Evolutionary conservation across 2,888 invertebrate species (phyloP).

Genomic region (Phalera bucephala): DNA sequence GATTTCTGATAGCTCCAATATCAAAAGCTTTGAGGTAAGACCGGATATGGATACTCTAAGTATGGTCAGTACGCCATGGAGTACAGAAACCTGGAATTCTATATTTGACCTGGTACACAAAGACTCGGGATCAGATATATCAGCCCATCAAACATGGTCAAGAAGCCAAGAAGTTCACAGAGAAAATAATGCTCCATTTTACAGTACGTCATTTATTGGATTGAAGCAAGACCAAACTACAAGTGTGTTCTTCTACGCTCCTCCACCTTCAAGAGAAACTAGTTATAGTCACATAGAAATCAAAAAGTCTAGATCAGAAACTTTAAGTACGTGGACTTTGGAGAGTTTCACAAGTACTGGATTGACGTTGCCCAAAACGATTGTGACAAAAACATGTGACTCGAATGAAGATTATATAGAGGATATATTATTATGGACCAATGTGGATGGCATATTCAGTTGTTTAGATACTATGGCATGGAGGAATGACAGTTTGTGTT

Average conservation of each 20-base stretch:
- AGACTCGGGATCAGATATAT: background rate
- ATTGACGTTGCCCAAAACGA: background rate
- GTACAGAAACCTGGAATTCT: conserved; percentile 1
- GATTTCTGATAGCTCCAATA: background rate
- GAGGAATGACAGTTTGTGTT: background rate
- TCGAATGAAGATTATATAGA: background rate
- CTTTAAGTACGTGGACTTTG: conserved; percentile 1
- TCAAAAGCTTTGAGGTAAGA: background rate
- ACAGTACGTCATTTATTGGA: background rate
- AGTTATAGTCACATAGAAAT: background rate
- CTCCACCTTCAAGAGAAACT: background rate
- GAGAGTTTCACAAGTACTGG: conserved; percentile 1
- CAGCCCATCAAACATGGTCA: background rate
- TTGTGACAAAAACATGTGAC: too few species aligned
- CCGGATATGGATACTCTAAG: background rate
- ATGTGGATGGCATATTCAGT: background rate
- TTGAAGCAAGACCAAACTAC: background rate
- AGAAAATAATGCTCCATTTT: background rate
- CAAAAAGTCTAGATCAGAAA: background rate
- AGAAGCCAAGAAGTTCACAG: background rate
- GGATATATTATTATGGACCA: background rate
- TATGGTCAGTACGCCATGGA: conserved; percentile 1
- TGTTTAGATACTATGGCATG: background rate
- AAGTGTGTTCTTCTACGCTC: background rate
- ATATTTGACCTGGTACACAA: too few species aligned